A percentile compares a stretch with the other conserved stretches of the same genome.
Conservation (phyloP, 1,140 invertebrate species). For the Phymorhynchus buccinoides region DNA sequence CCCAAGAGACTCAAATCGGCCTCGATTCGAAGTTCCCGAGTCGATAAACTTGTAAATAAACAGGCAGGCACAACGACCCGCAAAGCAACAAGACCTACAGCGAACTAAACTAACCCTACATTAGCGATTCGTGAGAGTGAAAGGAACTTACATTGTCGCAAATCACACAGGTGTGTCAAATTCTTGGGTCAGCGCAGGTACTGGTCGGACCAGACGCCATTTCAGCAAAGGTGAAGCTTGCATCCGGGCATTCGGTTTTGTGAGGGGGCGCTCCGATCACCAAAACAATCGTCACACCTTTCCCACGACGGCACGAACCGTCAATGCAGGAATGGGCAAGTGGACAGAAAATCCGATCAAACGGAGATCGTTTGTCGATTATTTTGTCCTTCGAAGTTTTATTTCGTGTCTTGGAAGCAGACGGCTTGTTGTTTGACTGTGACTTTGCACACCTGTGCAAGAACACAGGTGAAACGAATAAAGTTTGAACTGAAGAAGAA, state of each 20-base stretch:
- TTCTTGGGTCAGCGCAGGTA: background rate
- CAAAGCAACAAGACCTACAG: background rate
- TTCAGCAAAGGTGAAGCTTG: background rate
- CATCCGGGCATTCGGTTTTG: conserved; percentile 32
- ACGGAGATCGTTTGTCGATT: background rate
- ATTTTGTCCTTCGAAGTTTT: background rate
- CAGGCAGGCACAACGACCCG: background rate
- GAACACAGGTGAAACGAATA: background rate
- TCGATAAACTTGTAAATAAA: background rate
- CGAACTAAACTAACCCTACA: background rate
- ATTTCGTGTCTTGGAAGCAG: background rate
- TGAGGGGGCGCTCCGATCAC: conserved; percentile 24
- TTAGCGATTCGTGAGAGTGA: background rate
- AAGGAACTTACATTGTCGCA: background rate
- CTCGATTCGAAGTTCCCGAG: background rate
- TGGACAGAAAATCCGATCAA: background rate
- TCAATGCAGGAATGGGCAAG: no score
- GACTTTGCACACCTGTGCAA: background rate
- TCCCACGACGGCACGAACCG: background rate
- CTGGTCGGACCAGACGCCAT: conserved; percentile 21
- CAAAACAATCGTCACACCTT: conserved; percentile 27
- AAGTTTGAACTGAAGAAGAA: background rate
- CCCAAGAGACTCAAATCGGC: background rate
- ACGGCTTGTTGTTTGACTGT: background rate
- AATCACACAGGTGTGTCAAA: conserved; percentile 25